Evolutionary conservation across 1,140 invertebrate genomes (phyloP), one percentile per base, ranked within the genome.

Genomic region (Cydia strobilella): DNA sequence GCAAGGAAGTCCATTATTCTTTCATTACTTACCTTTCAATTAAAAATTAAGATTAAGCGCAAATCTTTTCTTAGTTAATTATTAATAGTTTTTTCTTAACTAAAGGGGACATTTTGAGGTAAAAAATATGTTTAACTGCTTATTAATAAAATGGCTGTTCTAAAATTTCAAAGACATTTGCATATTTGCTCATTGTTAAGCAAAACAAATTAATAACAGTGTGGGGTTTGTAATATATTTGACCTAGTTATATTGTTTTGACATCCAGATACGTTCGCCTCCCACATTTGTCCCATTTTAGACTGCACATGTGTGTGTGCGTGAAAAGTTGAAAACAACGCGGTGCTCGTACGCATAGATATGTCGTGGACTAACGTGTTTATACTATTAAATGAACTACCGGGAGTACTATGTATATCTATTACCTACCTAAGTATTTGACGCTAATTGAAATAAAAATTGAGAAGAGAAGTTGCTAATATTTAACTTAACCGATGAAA

Each of bases 261-360:
- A 86, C 82, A 86, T 75, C 76, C 75, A 72, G 73, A 71, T 75
- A 65, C 72, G 75, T 77, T 73, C 35, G 79, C 83, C 88, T 90
- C 89, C 87, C 89, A 89, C 88, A 86, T 81, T 81, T 87, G 87
- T 84, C 84, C 87, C 76, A 88, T 89, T 89, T 88, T 89, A 86
- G 82, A 80, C 80, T 80, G 76, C 86, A 87, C 86, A 87, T 84
- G 83, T 89, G 85, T 84, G 83, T 89, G 85, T 76, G 76, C 71
- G 45, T 25, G 39, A 45, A 15, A 13, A 45, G 42, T 45, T 13
- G 42, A 48, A 72, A 45, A 72, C 42, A 69, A 39, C 65, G 65
- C 65, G 65, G 31, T 25, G 65, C n/a, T 15, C 31, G 20, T 12
- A n/a, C 65, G 27, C 65, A 69, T 76, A n/a, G n/a, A n/a, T n/a